These are phyloP conservation scores for Aporophyla lueneburgensis DNA, from an alignment of 2,888 invertebrate species.

Conservation along the genomic window DNA sequence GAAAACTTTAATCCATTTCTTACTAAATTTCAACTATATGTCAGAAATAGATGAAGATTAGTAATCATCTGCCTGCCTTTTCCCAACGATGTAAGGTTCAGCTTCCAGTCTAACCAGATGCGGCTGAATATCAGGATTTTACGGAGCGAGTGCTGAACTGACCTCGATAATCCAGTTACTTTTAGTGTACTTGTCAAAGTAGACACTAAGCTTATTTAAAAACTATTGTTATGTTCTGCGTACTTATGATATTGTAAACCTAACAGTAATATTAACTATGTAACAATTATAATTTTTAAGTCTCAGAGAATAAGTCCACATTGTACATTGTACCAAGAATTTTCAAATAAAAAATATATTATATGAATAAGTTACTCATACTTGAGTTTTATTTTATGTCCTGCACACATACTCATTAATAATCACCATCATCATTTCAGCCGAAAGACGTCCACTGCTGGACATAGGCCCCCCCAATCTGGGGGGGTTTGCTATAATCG, in stretches of 20 bases:
- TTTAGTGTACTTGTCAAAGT: background rate
- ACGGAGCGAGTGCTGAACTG: no score
- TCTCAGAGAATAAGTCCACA: slow-evolving; percentile 80
- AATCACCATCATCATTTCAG: no score
- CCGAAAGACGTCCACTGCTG: no score
- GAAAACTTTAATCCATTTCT: no score
- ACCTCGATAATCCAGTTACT: background rate
- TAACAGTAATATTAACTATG: slow-evolving; percentile 48
- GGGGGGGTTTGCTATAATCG: no score
- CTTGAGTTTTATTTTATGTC: slow-evolving; percentile 74
- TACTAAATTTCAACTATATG: no score
- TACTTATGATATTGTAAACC: slow-evolving; percentile 50
- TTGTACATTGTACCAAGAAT: slow-evolving; percentile 88
- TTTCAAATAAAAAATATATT: slow-evolving; percentile 86
- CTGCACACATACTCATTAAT: background rate
- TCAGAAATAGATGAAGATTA: no score
- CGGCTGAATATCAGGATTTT: no score
- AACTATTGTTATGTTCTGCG: slow-evolving; percentile 52
- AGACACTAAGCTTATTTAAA: slow-evolving; percentile 14
- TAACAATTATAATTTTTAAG: slow-evolving; percentile 76
- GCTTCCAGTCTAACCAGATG: no score
- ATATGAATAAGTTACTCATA: slow-evolving; percentile 88
- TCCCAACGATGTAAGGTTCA: no score
- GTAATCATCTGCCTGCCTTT: no score
- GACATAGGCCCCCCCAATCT: no score